Evolutionary conservation across 2,888 invertebrate genomes (phyloP).

Genomic region (Acleris cristana): DNA sequence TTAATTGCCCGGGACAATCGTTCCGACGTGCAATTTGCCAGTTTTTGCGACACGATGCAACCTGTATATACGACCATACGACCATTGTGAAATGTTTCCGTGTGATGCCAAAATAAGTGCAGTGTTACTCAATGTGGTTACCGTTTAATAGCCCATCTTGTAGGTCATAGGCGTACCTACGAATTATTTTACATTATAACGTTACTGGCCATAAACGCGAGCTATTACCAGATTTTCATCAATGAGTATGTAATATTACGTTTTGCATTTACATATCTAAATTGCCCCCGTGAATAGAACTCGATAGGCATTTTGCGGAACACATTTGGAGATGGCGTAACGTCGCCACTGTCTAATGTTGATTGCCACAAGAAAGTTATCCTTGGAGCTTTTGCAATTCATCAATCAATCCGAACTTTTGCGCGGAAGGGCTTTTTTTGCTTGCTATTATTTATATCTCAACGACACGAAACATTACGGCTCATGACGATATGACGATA

Average conservation of each 20-base stretch:
- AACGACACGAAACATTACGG: not conserved
- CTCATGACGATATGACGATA: too few relatives aligned
- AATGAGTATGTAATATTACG: not conserved
- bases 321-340: constrained; percentile 10
- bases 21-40: constrained; percentile 28
- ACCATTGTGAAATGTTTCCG: constrained; percentile 29
- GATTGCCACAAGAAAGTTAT: constrained; percentile 3
- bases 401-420: constrained; percentile 1
- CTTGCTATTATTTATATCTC: not conserved
- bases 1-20: constrained; percentile 32
- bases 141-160: constrained; percentile 20
- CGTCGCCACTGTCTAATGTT: not conserved
- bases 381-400: constrained; percentile 3
- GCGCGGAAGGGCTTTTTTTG: not conserved
- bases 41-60: constrained; percentile 35
- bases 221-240: constrained; percentile 29
- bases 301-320: constrained; percentile 13
- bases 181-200: constrained; percentile 34
- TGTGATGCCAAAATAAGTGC: constrained; percentile 37
- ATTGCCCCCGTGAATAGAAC: constrained; percentile 14
- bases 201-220: constrained; percentile 21
- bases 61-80: constrained; percentile 22
- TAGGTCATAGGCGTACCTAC: constrained; percentile 23
- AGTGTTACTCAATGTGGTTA: constrained; percentile 28
- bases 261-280: constrained; percentile 31